Percentiles rank a stretch among this genome's conserved stretches.
Evolutionary conservation across 2,113 vertebrate species (phyloP).

Genomic region (Neotoma lepida): DNA sequence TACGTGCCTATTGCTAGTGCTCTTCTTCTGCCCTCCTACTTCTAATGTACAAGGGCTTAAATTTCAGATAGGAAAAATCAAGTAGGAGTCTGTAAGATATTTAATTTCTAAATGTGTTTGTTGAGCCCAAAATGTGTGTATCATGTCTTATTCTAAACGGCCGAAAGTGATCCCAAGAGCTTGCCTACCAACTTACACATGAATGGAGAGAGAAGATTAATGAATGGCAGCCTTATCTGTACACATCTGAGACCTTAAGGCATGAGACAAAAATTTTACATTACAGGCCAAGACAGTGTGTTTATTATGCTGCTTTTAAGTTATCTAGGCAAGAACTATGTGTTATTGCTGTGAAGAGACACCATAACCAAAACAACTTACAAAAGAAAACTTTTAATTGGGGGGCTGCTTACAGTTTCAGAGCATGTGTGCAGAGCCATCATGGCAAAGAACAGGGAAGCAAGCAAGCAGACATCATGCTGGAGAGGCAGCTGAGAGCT

Average conservation of each 20-base stretch:
- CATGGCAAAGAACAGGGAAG: background rate
- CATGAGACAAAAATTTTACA: background rate
- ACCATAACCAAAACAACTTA: background rate
- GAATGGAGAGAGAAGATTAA: background rate
- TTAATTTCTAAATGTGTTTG: background rate
- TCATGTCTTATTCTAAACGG: background rate
- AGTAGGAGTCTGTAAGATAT: background rate
- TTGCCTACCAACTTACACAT: background rate
- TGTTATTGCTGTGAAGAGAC: background rate
- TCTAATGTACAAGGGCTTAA: background rate
- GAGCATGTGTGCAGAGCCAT: background rate
- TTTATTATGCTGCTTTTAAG: background rate
- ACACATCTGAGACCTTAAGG: background rate
- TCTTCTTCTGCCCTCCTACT: background rate
- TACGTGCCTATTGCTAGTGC: background rate
- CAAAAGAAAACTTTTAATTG: background rate
- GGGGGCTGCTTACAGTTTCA: background rate
- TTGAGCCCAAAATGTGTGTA: background rate
- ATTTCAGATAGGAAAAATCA: background rate
- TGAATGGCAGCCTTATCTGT: background rate
- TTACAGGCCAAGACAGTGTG: background rate
- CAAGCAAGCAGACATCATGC: background rate
- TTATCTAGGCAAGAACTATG: background rate
- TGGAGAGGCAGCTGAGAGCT: background rate
- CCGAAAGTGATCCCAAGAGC: background rate